A percentile compares a stretch with the other conserved stretches of the same genome.
Evolutionary conservation across 1,140 invertebrate species (phyloP).

Genomic region (Hyles euphorbiae): DNA sequence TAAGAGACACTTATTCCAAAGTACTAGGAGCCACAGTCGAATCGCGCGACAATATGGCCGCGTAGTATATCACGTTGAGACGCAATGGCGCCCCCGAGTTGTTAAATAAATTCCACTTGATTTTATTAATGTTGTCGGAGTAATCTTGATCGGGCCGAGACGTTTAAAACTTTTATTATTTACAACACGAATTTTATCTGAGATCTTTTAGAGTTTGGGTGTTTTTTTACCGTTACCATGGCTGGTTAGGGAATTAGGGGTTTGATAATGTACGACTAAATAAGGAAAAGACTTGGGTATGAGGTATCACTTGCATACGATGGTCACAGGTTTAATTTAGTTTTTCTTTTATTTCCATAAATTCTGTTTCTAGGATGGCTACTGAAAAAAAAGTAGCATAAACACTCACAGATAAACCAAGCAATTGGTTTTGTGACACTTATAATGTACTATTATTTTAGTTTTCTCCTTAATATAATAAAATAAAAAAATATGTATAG

Average conservation of each 20-base stretch:
- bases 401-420: no score
- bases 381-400: no score
- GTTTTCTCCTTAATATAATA: no score
- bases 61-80: slow-evolving; percentile 48
- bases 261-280: not conserved
- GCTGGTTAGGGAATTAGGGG: not conserved
- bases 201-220: slow-evolving; percentile 43
- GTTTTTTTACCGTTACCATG: slow-evolving; percentile 37
- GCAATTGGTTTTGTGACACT: no score
- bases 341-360: no score
- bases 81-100: slow-evolving; percentile 53
- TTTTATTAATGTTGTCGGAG: slow-evolving; percentile 67
- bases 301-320: no score
- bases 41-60: slow-evolving; percentile 26
- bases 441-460: no score
- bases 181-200: slow-evolving; percentile 57
- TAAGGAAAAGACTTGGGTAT: no score
- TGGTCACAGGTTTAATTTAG: no score
- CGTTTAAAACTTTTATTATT: slow-evolving; percentile 70
- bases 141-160: slow-evolving; percentile 56
- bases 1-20: slow-evolving; percentile 2
- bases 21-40: not conserved
- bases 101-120: slow-evolving; percentile 60
- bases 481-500: no score
- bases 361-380: no score